Conservation (phyloP, 2,888 invertebrate genomes). For the Pyrgus malvae region DNA sequence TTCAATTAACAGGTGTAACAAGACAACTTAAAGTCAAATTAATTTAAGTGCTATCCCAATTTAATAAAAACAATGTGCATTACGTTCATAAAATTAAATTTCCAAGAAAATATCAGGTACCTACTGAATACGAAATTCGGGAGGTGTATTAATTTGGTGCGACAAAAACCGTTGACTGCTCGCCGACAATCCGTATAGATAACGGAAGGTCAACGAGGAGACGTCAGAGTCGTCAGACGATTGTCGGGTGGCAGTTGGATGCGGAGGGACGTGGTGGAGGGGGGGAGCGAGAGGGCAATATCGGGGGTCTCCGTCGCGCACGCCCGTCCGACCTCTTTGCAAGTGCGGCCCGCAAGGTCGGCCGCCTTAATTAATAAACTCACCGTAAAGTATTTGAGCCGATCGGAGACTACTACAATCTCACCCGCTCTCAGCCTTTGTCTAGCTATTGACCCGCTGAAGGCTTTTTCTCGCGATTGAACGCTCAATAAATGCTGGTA, state of each 20-base stretch:
- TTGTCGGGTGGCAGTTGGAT: constrained; percentile 51
- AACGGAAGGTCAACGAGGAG: constrained; percentile 79
- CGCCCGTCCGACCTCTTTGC: constrained; percentile 75
- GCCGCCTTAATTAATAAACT: constrained; percentile 81
- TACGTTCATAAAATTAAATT: too few relatives aligned
- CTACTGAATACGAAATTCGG: constrained; percentile 16
- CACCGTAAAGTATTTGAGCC: constrained; percentile 81
- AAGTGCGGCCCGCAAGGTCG: constrained; percentile 80
- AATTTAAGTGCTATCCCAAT: too few relatives aligned
- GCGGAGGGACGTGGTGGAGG: constrained; percentile 40
- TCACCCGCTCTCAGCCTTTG: constrained; percentile 76
- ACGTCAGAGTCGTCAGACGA: constrained; percentile 52
- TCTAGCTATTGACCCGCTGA: constrained; percentile 77
- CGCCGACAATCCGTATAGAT: constrained; percentile 67
- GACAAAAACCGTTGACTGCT: constrained; percentile 40
- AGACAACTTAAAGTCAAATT: too few relatives aligned
- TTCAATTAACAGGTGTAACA: too few relatives aligned
- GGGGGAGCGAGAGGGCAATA: constrained; percentile 39
- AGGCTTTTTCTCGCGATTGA: constrained; percentile 52
- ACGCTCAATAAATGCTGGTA: constrained; percentile 22
- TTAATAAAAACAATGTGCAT: too few relatives aligned
- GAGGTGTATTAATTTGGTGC: constrained; percentile 27
- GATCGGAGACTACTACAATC: constrained; percentile 77
- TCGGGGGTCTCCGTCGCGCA: constrained; percentile 57
- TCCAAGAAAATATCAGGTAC: background rate